These are phyloP conservation scores for Erythrolamprus reginae DNA, from an alignment of 2,113 vertebrate species.

Conservation along the genomic window DNA sequence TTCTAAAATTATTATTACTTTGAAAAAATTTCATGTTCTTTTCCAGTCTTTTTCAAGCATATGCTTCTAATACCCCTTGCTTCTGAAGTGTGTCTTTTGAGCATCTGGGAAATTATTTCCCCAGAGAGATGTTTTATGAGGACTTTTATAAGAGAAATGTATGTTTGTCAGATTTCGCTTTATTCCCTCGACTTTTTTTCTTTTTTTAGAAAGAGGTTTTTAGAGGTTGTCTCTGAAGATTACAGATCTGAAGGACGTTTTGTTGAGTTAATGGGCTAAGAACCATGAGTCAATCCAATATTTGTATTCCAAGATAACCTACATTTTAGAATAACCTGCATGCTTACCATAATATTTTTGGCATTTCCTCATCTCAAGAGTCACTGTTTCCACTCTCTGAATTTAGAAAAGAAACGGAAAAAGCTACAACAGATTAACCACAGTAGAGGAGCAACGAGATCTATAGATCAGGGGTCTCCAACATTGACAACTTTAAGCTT, in stretches of 20 bases:
- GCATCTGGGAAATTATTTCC: slow-evolving; percentile 9
- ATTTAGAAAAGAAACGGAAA: not conserved
- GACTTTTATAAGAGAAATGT: not conserved
- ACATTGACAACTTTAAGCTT: no score
- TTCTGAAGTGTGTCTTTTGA: not conserved
- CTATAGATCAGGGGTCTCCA: not conserved
- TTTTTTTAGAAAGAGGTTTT: not conserved
- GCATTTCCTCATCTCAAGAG: not conserved
- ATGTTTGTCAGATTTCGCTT: slow-evolving; percentile 18
- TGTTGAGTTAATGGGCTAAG: not conserved
- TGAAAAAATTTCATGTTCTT: not conserved
- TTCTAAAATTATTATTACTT: not conserved
- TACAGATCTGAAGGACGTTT: slow-evolving; percentile 6
- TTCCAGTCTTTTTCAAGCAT: not conserved
- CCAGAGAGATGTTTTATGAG: slow-evolving; percentile 8
- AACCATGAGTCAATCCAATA: not conserved
- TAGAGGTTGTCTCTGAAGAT: not conserved
- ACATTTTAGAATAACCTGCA: not conserved
- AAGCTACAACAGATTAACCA: not conserved
- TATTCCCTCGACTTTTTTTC: not conserved
- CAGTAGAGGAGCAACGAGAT: not conserved
- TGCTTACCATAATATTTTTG: not conserved
- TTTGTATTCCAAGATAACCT: not conserved
- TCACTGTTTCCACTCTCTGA: not conserved
- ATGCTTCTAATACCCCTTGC: not conserved